phyloP scores from a whole-genome alignment of 2,888 invertebrate genomes.

The Oasisia sp. region DNA sequence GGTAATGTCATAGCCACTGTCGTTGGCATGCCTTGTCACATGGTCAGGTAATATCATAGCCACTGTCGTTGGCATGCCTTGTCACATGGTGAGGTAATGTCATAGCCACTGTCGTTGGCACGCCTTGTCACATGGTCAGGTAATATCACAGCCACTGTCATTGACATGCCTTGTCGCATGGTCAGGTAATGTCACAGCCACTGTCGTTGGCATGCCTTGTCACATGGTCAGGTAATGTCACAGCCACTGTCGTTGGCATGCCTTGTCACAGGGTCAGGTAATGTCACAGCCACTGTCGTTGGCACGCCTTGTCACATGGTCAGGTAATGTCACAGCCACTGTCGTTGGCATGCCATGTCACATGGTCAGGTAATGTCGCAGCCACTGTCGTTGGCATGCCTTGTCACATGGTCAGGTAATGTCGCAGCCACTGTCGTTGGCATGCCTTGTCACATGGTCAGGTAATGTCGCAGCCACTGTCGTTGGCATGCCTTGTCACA shows the following conservation, averaged over 20 bases:
- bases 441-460: constrained; percentile 19
- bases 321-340: not conserved
- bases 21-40: constrained; percentile 11
- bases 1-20: not conserved
- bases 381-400: constrained; percentile 27
- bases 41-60: not conserved
- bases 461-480: not conserved
- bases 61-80: not conserved
- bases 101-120: constrained; percentile 26
- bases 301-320: constrained; percentile 17
- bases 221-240: not conserved
- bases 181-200: not conserved
- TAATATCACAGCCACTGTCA: not conserved
- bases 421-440: not conserved
- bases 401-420: constrained; percentile 8
- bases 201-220: not conserved
- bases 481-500: not conserved
- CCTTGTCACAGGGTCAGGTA: constrained; percentile 12
- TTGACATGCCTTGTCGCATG: constrained; percentile 14
- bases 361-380: not conserved
- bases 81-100: not conserved
- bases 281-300: not conserved
- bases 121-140: constrained; percentile 17
- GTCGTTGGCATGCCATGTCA: not conserved
- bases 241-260: constrained; percentile 27